A percentile compares a stretch with the other conserved stretches of the same genome.
phyloP scores from a whole-genome alignment of 2,888 invertebrate genomes.

The Amorpha juglandis region DNA sequence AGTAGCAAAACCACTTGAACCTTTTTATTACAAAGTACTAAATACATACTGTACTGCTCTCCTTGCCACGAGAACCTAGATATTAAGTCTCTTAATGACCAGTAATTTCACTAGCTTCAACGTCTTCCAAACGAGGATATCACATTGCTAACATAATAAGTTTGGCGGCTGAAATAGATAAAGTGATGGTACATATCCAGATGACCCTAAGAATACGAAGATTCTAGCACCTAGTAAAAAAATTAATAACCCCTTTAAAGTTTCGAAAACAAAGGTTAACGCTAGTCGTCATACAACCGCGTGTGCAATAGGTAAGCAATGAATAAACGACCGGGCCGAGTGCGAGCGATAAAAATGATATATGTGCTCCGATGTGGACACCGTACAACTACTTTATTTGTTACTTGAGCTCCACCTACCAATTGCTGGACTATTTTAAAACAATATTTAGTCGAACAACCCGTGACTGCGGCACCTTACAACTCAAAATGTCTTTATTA shows the following conservation, averaged over 20 bases:
- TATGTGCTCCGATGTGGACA: conserved; percentile 73
- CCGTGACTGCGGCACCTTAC: not conserved
- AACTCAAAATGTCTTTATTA: not conserved
- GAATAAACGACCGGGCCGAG: conserved; percentile 78
- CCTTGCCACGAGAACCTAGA: no score
- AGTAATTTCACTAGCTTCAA: no score
- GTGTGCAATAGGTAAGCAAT: conserved; percentile 82
- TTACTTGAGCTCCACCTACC: conserved; percentile 57
- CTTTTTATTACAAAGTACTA: no score
- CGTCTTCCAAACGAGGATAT: no score
- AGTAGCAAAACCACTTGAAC: no score
- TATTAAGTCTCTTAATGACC: no score
- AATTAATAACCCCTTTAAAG: not conserved
- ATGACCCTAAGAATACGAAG: no score
- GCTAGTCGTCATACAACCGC: conserved; percentile 63
- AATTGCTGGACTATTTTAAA: conserved; percentile 26
- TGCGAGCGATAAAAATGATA: conserved; percentile 84
- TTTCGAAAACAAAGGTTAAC: conserved; percentile 51
- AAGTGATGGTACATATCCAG: no score
- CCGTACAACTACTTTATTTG: conserved; percentile 72
- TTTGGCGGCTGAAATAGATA: no score
- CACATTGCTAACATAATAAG: no score
- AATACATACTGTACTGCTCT: no score
- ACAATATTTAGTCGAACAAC: conserved; percentile 15
- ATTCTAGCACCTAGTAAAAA: not conserved